These are phyloP conservation scores for Drosophila eugracilis DNA, from an alignment of 1,140 invertebrate genomes.

Conservation along the genomic window DNA sequence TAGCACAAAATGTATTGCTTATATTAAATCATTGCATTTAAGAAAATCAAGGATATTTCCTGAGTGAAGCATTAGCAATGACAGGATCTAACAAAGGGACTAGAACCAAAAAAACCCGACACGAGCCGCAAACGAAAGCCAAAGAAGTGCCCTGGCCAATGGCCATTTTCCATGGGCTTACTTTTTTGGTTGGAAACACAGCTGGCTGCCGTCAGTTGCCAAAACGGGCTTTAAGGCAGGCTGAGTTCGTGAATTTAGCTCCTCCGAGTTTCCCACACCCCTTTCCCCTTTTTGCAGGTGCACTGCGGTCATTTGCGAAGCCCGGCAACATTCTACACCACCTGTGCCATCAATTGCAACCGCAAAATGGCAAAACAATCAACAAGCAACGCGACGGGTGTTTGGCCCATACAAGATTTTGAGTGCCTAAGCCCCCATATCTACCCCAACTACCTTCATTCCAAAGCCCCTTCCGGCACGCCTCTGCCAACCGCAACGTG, in stretches of 20 bases:
- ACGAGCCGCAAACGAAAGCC: conserved; percentile 29
- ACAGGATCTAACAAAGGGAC: conserved; percentile 17
- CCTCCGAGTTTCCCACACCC: not conserved
- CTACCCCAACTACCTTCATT: no score
- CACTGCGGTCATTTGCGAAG: conserved; percentile 34
- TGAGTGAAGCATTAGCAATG: conserved; percentile 26
- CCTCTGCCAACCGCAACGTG: conserved; percentile 47
- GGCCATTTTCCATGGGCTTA: conserved; percentile 39
- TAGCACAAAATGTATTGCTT: no score
- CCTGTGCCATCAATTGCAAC: conserved; percentile 59
- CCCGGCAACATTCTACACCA: conserved; percentile 29
- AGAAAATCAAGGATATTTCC: not conserved
- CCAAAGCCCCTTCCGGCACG: conserved; percentile 4
- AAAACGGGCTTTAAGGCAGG: conserved; percentile 44
- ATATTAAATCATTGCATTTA: not conserved
- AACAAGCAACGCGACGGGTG: conserved; percentile 68
- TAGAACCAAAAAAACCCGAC: not conserved
- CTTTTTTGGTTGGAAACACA: conserved; percentile 8
- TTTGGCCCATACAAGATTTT: conserved; percentile 42
- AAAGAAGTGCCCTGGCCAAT: conserved; percentile 43
- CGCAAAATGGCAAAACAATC: conserved; percentile 81
- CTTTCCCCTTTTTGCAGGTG: not conserved
- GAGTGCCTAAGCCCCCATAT: conserved; percentile 12
- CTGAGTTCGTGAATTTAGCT: conserved; percentile 1
- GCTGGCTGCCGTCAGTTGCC: not conserved